These are phyloP conservation scores for Ormyrus nitidulus DNA, from an alignment of 2,888 invertebrate species.

Conservation along the genomic window DNA sequence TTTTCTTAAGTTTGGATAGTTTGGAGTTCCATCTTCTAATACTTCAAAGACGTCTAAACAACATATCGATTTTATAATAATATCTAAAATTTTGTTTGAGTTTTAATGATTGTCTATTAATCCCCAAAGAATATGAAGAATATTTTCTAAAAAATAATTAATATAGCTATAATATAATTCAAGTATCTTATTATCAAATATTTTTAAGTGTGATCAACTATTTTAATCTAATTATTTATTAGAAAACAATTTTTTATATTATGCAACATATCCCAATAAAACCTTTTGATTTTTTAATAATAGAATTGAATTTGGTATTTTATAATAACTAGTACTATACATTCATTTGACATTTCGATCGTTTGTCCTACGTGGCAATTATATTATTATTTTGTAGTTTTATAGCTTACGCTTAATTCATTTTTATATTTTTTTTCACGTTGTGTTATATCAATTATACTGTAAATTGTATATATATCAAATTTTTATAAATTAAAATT, in stretches of 20 bases:
- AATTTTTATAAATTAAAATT: too few species aligned
- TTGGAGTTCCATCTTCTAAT: constrained; percentile 18
- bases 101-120: background rate
- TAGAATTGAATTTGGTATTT: background rate
- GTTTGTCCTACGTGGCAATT: too few species aligned
- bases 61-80: background rate
- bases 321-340: background rate
- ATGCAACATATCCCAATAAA: background rate
- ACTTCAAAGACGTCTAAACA: background rate
- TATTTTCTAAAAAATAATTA: constrained; percentile 5
- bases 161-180: background rate
- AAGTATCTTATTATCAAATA: background rate
- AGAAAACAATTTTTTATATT: background rate
- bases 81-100: background rate
- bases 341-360: too few species aligned
- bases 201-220: background rate
- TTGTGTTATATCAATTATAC: too few species aligned
- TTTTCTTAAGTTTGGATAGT: constrained; percentile 8
- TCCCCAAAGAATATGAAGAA: background rate
- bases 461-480: too few species aligned
- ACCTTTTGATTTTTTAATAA: background rate
- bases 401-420: too few species aligned
- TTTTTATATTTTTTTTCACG: too few species aligned
- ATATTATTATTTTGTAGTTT: too few species aligned
- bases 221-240: background rate